Conservation (phyloP, 2,888 invertebrate genomes). For the Dinocampus coccinellae region DNA sequence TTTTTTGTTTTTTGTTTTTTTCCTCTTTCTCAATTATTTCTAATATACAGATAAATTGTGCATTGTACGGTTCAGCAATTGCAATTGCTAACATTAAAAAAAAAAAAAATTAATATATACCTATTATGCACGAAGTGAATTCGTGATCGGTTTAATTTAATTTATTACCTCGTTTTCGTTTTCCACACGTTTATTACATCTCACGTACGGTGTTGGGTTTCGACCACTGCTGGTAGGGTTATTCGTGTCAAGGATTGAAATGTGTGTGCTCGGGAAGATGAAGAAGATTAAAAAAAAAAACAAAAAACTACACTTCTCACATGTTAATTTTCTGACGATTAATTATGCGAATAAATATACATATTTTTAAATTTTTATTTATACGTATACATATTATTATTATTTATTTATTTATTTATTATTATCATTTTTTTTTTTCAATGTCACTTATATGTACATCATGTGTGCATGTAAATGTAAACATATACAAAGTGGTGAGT, state of each 20-base stretch:
- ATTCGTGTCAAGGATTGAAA: constrained; percentile 49
- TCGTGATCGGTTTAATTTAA: constrained; percentile 44
- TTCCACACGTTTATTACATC: constrained; percentile 47
- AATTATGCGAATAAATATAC: no score
- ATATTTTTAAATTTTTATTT: no score
- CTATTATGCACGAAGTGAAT: constrained; percentile 19
- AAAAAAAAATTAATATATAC: no score
- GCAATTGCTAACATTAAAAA: constrained; percentile 5
- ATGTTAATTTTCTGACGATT: no score
- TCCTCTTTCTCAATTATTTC: no score
- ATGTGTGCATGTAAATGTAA: neutral
- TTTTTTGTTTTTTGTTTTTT: no score
- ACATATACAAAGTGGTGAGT: neutral
- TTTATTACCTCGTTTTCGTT: constrained; percentile 47
- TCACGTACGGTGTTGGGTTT: constrained; percentile 39
- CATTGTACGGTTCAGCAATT: constrained; percentile 10
- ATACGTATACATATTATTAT: no score
- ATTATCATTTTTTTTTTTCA: no score
- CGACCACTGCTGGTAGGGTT: constrained; percentile 31
- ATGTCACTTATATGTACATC: constrained; percentile 12
- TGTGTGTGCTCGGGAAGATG: constrained; percentile 47
- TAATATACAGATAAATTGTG: constrained; percentile 25
- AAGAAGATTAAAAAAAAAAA: no score
- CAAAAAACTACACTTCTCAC: no score
- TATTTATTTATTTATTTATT: no score